Conservation (phyloP, 2,888 invertebrate species). For the Sinohyriopsis cumingii region DNA sequence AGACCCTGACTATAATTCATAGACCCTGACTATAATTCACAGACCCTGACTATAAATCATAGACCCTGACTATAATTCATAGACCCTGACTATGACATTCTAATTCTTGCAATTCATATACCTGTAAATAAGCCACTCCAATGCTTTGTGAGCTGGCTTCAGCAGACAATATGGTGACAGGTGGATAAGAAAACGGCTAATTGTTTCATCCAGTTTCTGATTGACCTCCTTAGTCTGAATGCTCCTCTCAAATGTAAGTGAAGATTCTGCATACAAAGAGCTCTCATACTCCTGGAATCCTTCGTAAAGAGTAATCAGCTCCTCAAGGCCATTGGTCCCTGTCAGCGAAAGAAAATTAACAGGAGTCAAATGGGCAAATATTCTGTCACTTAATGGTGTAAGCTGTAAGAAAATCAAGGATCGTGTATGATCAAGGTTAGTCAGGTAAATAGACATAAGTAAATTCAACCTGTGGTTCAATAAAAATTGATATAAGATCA, state of each 20-base stretch:
- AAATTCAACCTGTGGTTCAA: too few species aligned
- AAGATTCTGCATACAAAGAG: constrained; percentile 84
- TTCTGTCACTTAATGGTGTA: background rate
- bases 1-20: too few species aligned
- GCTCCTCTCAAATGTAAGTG: constrained; percentile 86
- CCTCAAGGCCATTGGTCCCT: constrained; percentile 86
- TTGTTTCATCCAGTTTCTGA: constrained; percentile 81
- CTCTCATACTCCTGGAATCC: constrained; percentile 83
- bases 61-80: too few species aligned
- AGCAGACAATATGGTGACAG: constrained; percentile 92
- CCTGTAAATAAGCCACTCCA: constrained; percentile 95
- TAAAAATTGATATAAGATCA: too few species aligned
- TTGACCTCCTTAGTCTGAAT: constrained; percentile 84
- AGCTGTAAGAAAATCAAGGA: too few species aligned
- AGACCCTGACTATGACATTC: too few species aligned
- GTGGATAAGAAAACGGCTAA: constrained; percentile 84
- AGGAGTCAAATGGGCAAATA: background rate
- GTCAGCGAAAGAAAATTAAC: constrained; percentile 23
- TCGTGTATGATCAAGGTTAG: too few species aligned
- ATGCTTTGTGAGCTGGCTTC: constrained; percentile 87
- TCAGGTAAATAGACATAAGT: too few species aligned
- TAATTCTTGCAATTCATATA: constrained; percentile 7
- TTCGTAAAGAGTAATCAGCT: constrained; percentile 83
- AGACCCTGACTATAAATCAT: too few species aligned
- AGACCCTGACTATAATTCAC: too few species aligned